Conservation (phyloP, 1,140 invertebrate genomes). For the Aphis gossypii region DNA sequence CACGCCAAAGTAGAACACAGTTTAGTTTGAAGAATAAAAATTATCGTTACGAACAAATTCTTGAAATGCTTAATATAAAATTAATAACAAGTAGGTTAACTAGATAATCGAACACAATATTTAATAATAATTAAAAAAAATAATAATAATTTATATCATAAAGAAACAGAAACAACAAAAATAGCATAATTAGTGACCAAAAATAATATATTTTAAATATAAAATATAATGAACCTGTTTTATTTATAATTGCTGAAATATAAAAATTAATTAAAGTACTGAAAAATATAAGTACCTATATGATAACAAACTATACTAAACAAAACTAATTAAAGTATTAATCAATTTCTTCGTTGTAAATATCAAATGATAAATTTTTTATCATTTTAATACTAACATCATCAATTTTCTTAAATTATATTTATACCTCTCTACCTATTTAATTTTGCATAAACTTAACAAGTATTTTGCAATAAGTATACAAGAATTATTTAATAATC, state of each 20-base stretch:
- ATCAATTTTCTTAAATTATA: not conserved
- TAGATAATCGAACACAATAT: not conserved
- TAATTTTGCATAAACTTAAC: not conserved
- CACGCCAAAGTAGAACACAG: not conserved
- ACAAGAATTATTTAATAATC: not conserved
- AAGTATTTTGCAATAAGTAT: not conserved
- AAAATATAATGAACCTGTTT: not conserved
- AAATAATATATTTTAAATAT: not conserved
- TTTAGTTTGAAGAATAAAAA: not conserved
- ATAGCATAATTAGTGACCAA: not conserved
- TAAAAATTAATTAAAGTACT: not conserved
- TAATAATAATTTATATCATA: not conserved
- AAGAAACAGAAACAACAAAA: not conserved
- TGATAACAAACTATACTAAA: not conserved
- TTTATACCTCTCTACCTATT: not conserved
- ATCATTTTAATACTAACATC: not conserved
- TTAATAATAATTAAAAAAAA: not conserved
- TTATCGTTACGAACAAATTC: not conserved
- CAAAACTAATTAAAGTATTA: not conserved
- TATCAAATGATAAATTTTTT: constrained; percentile 1
- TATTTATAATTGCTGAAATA: not conserved
- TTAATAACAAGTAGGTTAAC: not conserved
- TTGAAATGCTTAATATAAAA: not conserved
- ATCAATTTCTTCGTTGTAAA: not conserved
- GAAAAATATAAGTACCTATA: not conserved